Percentiles rank a stretch among this genome's conserved stretches.
These are phyloP conservation scores for Poeciliopsis paucimaculata DNA, from an alignment of 2,797 vertebrate species.

Conservation along the genomic window DNA sequence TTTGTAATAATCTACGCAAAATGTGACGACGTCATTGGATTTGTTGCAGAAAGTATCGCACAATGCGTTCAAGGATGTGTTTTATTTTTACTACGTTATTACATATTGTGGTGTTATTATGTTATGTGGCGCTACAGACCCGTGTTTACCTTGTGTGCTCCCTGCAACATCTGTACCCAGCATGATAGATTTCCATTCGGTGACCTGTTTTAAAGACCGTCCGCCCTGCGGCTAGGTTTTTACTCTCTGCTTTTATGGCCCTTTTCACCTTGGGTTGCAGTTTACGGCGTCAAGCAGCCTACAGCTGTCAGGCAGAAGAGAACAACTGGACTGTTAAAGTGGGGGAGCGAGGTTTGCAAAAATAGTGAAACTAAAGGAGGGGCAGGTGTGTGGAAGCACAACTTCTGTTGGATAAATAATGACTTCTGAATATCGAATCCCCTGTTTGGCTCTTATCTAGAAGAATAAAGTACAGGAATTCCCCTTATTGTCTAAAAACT, in stretches of 20 bases:
- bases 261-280: conserved; percentile 73
- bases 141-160: conserved; percentile 11
- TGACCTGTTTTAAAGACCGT: conserved; percentile 55
- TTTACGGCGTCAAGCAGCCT: conserved; percentile 53
- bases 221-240: conserved; percentile 50
- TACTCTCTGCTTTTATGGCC: conserved; percentile 64
- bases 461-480: not conserved
- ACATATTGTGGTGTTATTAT: too few species aligned
- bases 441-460: not conserved
- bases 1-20: too few species aligned
- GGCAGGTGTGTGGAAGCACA: conserved; percentile 12
- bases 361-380: conserved; percentile 1
- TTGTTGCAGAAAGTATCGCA: too few species aligned
- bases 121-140: too few species aligned
- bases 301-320: conserved; percentile 49
- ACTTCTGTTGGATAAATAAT: not conserved
- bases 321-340: conserved; percentile 42
- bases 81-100: too few species aligned
- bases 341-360: conserved; percentile 4
- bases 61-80: too few species aligned
- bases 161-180: conserved; percentile 45
- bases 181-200: conserved; percentile 48
- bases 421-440: not conserved
- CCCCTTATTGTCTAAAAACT: not conserved
- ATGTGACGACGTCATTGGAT: too few species aligned